Evolutionary conservation across 1,140 invertebrate genomes (phyloP), one percentile per base, ranked within the genome.

Genomic region (Atta texana): DNA sequence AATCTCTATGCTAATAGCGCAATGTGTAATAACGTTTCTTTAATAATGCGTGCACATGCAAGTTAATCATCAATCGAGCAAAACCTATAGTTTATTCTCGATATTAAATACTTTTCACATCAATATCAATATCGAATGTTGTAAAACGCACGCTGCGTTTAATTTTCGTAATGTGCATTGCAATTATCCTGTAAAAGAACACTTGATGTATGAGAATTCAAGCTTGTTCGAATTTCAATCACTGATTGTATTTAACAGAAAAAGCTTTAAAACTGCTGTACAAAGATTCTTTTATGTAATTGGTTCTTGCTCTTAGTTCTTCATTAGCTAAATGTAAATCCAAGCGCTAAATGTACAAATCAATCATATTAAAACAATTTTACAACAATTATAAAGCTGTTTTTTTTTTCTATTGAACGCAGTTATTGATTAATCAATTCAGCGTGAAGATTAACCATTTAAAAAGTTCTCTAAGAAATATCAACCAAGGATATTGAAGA

Each of bases 1-100:
- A 74, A 84, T 84, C 28, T 75, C 80, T 75, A 84, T 84, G 80
- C 80, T 84, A 75, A 84, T 84, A 14, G 69, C 80, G 24, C 55
- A 39, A 74, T 34, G 39, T 10, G 24, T 39, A 74, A 74, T 71
- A 59, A 69, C 39, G 53, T 75, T 84, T 61, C 39, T 74, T 51
- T 68, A n/a, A 16, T 51, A n/a, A 18, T 18, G 24, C 55, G 39
- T 12, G 53, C 24, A 24, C 28, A 24, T 6, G 55, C 39, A 24
- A 59, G 12, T 61, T 71, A 72, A 82, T 59, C 18, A 6, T 21
- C 59, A 24, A 77, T 51, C 21, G 10, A 21, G 44, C 44, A 16
- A 51, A 68, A 49, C 39, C 28, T 34, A 21, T n/a, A 53, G 59
- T 55, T 68, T 68, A 49, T 61, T 64, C 63, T 66, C 44, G 61